Evolutionary conservation across 2,797 vertebrate genomes (phyloP), one percentile per base, ranked within the genome.

Genomic region (Zenarchopterus dispar): DNA sequence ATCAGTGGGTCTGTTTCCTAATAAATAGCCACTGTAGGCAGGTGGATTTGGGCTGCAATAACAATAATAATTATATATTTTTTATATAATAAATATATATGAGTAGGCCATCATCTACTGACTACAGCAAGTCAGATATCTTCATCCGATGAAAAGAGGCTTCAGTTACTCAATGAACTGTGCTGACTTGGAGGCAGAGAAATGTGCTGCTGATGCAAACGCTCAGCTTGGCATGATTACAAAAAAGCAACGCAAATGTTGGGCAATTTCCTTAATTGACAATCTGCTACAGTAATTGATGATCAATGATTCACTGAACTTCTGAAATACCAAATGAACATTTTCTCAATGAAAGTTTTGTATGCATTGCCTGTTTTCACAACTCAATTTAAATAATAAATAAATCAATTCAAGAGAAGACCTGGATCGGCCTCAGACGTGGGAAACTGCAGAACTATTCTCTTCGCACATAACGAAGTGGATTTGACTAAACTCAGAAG

Each of bases 261-360:
- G 31, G 57, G 57, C 51, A 59, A 77, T 78, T 69, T 73, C 63
- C 65, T 58, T 69, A 73, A 84, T 73, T 73, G 58, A 81, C 66
- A 6, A 33, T 47, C 39, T 54, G 73, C 44, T 31, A 49, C 41
- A 42, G 66, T 42, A 58, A 63, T 70, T 23, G 1, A 68, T 66
- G 60, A 67, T 67, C 48, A 57, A 67, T 79, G 49, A 62, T 52
- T 56, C 24, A 31, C 8, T 56, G 36, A 62, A 53, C 52, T 50
- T 69, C 42, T 36, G 41, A 63, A 72, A 71, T 59, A 54, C 55
- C 15, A 43, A 70, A 77, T 42, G 36, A 46, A 24, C 3, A 8
- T 44, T 23, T 68, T 54, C 51, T 67, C 17, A 56, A 15, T 49
- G 16, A 58, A 39, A 33, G 16, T 19, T 39, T 16, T 15, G 42